Percentiles rank a stretch among this genome's conserved stretches.
Evolutionary conservation across 92 coral and sea anemone genomes (phyloP).

Genomic region (Isaurus tuberculatus): DNA sequence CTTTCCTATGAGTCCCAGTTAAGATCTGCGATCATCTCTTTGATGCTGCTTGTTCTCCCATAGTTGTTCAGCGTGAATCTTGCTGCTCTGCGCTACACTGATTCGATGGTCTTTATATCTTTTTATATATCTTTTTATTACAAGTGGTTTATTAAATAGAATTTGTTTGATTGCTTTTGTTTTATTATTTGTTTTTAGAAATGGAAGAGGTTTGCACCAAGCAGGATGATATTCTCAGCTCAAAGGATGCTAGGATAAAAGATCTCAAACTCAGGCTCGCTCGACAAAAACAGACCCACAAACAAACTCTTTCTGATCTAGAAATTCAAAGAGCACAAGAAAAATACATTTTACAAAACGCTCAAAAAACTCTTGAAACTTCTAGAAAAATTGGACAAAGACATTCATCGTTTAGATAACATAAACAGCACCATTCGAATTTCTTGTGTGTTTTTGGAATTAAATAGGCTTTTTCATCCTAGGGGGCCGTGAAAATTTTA

Average conservation of each 20-base stretch:
- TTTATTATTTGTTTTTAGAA: constrained; percentile 58
- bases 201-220: constrained; percentile 93
- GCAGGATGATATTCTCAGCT: constrained; percentile 89
- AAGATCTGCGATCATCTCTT: no score
- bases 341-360: constrained; percentile 80
- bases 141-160: no score
- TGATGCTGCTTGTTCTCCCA: no score
- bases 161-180: neutral
- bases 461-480: no score
- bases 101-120: no score
- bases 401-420: constrained; percentile 76
- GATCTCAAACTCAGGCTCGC: constrained; percentile 83
- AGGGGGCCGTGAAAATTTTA: no score
- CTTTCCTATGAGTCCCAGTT: no score
- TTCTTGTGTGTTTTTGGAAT: no score
- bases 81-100: no score
- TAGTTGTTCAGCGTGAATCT: no score
- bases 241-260: constrained; percentile 96
- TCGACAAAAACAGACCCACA: constrained; percentile 89
- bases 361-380: constrained; percentile 68
- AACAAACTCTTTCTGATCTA: constrained; percentile 84
- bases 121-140: no score
- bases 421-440: neutral
- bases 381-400: constrained; percentile 64
- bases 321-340: constrained; percentile 95